phyloP scores from a whole-genome alignment of 2,888 invertebrate genomes.

The Tachina fera region DNA sequence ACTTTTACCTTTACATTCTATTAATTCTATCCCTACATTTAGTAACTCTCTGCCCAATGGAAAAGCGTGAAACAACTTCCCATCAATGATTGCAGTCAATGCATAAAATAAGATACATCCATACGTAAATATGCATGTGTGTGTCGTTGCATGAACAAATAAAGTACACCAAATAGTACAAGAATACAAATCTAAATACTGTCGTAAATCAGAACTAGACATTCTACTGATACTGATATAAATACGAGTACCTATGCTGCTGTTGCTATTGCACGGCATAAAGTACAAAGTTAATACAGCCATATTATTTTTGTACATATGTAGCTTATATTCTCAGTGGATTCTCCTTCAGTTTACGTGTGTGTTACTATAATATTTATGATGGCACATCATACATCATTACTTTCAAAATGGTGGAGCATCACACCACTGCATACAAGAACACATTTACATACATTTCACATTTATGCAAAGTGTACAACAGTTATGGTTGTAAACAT shows the following conservation, averaged over 20 bases:
- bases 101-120: conserved; percentile 18
- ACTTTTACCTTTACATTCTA: not conserved
- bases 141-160: not conserved
- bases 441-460: not conserved
- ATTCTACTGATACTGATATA: conserved; percentile 60
- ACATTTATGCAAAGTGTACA: conserved; percentile 38
- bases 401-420: conserved; percentile 58
- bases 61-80: conserved; percentile 33
- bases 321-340: conserved; percentile 46
- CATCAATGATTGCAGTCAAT: conserved; percentile 49
- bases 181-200: conserved; percentile 75
- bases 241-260: conserved; percentile 17
- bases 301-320: conserved; percentile 4
- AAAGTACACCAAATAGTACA: conserved; percentile 39
- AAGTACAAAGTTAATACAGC: conserved; percentile 15
- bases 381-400: conserved; percentile 67
- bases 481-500: conserved; percentile 5
- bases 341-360: conserved; percentile 35
- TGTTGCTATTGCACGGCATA: conserved; percentile 37
- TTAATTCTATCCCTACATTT: not conserved
- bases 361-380: conserved; percentile 61
- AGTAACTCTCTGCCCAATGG: not conserved
- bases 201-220: conserved; percentile 77
- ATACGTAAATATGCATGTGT: not conserved
- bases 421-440: conserved; percentile 23